phyloP scores from a whole-genome alignment of 2,888 invertebrate genomes.

The Dione juno region DNA sequence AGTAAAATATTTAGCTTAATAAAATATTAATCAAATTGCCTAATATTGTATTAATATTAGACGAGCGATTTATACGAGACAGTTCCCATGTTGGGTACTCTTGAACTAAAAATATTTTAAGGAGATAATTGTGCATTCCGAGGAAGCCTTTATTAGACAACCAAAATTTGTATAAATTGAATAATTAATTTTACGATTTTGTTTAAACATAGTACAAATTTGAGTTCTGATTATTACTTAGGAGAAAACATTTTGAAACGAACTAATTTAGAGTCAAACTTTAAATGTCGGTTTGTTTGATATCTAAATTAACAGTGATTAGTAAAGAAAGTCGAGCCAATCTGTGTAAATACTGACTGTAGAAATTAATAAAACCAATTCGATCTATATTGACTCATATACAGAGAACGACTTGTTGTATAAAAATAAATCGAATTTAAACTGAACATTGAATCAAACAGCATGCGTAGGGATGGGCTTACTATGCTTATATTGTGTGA shows the following conservation, averaged over 20 bases:
- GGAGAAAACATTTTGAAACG: too few relatives aligned
- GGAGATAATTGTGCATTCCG: neutral
- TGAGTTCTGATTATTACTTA: too few relatives aligned
- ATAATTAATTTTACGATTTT: too few relatives aligned
- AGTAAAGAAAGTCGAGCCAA: neutral
- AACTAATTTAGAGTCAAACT: too few relatives aligned
- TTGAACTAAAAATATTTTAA: neutral
- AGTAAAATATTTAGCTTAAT: too few relatives aligned
- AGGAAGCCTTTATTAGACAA: neutral
- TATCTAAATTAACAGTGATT: neutral
- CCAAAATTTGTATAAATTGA: too few relatives aligned
- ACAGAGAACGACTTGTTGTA: constrained; percentile 27
- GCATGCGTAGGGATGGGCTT: constrained; percentile 20
- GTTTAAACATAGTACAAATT: too few relatives aligned
- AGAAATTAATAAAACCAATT: constrained; percentile 19
- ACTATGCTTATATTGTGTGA: neutral
- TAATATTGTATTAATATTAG: neutral
- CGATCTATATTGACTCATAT: constrained; percentile 24
- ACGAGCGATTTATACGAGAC: neutral
- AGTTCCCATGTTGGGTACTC: neutral
- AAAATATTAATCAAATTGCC: too few relatives aligned
- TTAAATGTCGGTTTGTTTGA: too few relatives aligned
- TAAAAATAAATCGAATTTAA: constrained; percentile 26
- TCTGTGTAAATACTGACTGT: neutral
- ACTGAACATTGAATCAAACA: constrained; percentile 12